phyloP scores from a whole-genome alignment of 2,888 invertebrate species.

The Mesorhabditis spiculigera region DNA sequence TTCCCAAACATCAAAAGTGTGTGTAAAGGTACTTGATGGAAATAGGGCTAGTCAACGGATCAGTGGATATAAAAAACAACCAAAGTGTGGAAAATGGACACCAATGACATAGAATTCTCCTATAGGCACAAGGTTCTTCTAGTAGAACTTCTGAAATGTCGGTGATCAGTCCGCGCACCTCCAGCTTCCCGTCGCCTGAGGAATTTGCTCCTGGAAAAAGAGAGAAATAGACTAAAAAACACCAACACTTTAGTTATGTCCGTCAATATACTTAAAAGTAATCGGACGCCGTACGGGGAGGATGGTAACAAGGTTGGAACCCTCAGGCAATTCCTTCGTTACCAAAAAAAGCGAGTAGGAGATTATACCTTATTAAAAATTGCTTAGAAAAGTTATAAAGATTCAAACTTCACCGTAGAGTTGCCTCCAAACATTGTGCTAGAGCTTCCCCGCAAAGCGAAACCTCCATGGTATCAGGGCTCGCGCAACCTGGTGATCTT shows the following conservation, averaged over 20 bases:
- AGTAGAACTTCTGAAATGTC: not conserved
- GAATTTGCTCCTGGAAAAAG: conserved; percentile 50
- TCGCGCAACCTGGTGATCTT: conserved; percentile 78
- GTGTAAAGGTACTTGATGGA: no score
- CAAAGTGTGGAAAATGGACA: no score
- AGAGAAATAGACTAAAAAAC: not conserved
- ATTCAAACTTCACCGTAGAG: conserved; percentile 33
- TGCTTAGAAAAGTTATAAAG: no score
- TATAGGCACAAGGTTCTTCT: not conserved
- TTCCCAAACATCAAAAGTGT: no score
- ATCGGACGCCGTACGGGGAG: conserved; percentile 91
- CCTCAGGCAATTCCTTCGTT: conserved; percentile 71
- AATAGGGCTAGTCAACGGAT: no score
- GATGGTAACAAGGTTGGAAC: conserved; percentile 78
- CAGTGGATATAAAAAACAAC: no score
- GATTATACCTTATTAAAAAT: not conserved
- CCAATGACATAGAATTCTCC: no score
- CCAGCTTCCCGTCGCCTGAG: conserved; percentile 55
- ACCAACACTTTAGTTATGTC: not conserved
- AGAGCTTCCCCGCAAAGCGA: conserved; percentile 66
- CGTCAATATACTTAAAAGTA: conserved; percentile 71
- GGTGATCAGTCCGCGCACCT: conserved; percentile 25
- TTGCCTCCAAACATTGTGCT: conserved; percentile 54
- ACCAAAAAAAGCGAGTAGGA: conserved; percentile 31
- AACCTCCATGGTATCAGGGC: conserved; percentile 86